These are phyloP conservation scores for Solea solea DNA, from an alignment of 2,113 vertebrate genomes.

Conservation along the genomic window DNA sequence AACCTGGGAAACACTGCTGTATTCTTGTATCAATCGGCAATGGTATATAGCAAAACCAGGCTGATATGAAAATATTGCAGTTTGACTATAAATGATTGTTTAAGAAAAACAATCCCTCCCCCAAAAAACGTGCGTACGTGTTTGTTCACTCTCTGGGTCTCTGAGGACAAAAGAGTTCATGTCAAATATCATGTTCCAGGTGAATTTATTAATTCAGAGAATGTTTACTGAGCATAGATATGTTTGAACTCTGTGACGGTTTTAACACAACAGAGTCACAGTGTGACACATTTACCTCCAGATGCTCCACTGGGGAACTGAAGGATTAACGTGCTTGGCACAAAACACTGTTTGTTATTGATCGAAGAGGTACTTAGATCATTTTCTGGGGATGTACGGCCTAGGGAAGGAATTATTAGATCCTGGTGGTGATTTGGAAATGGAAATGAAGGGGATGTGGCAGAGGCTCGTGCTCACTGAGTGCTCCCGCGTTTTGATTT, in stretches of 20 bases:
- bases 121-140: neutral
- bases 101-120: neutral
- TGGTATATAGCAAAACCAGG: constrained; percentile 7
- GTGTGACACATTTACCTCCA: neutral
- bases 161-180: neutral
- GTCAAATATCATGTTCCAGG: constrained; percentile 20
- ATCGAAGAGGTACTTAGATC: neutral
- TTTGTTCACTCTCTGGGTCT: constrained; percentile 5
- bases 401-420: no score
- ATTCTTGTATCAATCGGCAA: constrained; percentile 1
- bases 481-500: no score
- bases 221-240: constrained; percentile 27
- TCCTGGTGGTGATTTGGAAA: no score
- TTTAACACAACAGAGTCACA: constrained; percentile 5
- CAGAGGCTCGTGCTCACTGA: no score
- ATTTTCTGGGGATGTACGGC: no score
- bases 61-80: constrained; percentile 32
- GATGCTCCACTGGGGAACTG: neutral
- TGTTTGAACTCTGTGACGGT: neutral
- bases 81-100: constrained; percentile 14
- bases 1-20: constrained; percentile 18
- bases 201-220: constrained; percentile 9
- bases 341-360: neutral
- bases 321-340: neutral
- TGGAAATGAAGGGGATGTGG: no score